Evolutionary conservation across 2,113 vertebrate species (phyloP), one percentile per base, ranked within the genome.

Genomic region (Noctilio leporinus): DNA sequence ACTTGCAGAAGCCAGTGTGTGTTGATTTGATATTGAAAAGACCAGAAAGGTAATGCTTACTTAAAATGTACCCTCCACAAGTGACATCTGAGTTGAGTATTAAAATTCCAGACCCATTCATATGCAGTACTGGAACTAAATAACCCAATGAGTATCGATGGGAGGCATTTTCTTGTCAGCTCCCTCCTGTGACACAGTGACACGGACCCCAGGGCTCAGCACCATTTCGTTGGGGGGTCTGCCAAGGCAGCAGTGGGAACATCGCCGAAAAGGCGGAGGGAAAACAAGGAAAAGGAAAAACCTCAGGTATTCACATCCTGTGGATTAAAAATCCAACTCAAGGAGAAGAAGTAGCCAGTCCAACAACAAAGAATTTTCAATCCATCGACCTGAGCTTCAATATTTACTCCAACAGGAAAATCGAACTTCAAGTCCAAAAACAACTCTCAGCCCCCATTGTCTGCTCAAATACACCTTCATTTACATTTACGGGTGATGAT

Each of bases 351-450:
- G 95, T 33, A 26, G 83, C 3, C 0, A 75, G 91, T 81, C 77
- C 87, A 93, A 91, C 78, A 86, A 0, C 7, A 92, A 16, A 91
- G 65, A 95, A 94, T 93, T 94, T 94, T 91, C 93, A 80, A 59
- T 28, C 28, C 70, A 67, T 89, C 95, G 96, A 91, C 35, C 87
- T 85, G 28, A 96, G 51, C 73, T 87, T 93, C 86, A 89, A 94
- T 96, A 69, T 97, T 97, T 97, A 96, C 94, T 92, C 73, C 92
- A 95, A 78, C 35, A 91, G 64, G 85, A 93, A 97, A 97, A 95
- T 19, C 59, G 12, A 93, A 97, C 64, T 55, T 80, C 89, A 53
- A 84, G 35, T 95, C 93, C 55, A 16, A 64, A 97, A 97, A 72
- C 20, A 35, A 95, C 76, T 93, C 85, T 95, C 35, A 70, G 92